These are phyloP conservation scores for Sialis lutaria DNA, from an alignment of 2,888 invertebrate species.

Conservation along the genomic window DNA sequence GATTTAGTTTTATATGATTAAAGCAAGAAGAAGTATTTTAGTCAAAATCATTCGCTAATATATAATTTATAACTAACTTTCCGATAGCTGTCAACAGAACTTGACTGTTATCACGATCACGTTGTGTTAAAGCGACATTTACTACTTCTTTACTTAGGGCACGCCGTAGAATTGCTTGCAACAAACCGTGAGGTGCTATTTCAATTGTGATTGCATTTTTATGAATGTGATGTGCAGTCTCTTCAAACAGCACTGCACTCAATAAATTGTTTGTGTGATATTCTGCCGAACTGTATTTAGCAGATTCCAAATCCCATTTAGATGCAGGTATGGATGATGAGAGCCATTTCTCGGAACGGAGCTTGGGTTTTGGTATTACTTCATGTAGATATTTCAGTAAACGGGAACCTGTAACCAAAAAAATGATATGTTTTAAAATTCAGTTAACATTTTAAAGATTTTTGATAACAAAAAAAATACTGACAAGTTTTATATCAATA, in stretches of 20 bases:
- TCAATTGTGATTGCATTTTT: conserved; percentile 71
- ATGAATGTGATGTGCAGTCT: conserved; percentile 62
- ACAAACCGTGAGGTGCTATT: conserved; percentile 76
- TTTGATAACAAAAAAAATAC: conserved; percentile 1
- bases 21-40: neutral
- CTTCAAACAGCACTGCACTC: conserved; percentile 55
- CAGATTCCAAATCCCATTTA: conserved; percentile 49
- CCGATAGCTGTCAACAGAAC: conserved; percentile 44
- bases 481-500: no score
- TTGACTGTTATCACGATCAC: conserved; percentile 43
- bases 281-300: conserved; percentile 57
- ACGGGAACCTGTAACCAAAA: conserved; percentile 32
- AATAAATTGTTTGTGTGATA: conserved; percentile 78
- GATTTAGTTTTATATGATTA: no score
- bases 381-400: conserved; percentile 43
- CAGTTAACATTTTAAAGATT: conserved; percentile 2
- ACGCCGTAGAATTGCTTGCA: conserved; percentile 72
- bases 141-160: conserved; percentile 51
- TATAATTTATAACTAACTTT: conserved; percentile 27
- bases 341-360: conserved; percentile 61
- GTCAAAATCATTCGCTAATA: no score
- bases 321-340: conserved; percentile 63
- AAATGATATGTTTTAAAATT: conserved; percentile 1
- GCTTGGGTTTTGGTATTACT: conserved; percentile 45
- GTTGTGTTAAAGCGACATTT: conserved; percentile 60